A percentile compares a stretch with the other conserved stretches of the same genome.
These are phyloP conservation scores for Carlito syrichta DNA, from an alignment of 2,113 vertebrate genomes.

Conservation along the genomic window DNA sequence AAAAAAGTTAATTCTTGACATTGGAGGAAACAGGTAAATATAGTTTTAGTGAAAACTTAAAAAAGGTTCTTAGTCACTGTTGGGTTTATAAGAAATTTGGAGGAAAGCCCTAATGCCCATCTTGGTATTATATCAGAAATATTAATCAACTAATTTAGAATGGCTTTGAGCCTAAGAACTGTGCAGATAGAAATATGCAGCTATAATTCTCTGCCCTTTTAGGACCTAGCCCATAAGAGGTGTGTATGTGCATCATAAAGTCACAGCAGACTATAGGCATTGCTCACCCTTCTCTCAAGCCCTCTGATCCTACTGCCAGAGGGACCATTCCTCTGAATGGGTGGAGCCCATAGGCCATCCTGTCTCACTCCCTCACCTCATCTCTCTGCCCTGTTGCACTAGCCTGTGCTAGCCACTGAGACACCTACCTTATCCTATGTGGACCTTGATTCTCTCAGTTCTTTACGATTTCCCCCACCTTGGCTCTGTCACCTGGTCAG, in stretches of 20 bases:
- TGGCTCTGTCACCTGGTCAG: neutral
- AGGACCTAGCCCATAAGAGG: neutral
- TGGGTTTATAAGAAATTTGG: conserved; percentile 33
- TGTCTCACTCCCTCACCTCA: neutral
- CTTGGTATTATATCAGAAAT: neutral
- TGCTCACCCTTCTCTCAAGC: neutral
- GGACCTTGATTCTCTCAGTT: neutral
- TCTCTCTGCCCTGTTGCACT: neutral
- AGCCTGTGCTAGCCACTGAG: neutral
- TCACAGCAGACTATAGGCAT: neutral
- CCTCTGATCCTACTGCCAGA: neutral
- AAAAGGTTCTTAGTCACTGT: conserved; percentile 9
- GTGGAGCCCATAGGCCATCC: neutral
- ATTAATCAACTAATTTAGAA: conserved; percentile 15
- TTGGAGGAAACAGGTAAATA: neutral
- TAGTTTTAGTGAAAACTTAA: conserved; percentile 16
- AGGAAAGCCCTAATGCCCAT: neutral
- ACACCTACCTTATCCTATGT: neutral
- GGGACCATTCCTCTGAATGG: neutral
- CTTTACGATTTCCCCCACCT: neutral
- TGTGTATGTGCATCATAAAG: neutral
- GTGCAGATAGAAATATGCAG: neutral
- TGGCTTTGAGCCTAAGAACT: neutral
- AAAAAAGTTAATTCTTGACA: too few relatives aligned
- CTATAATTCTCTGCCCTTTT: neutral